Evolutionary conservation across 2,797 vertebrate species (phyloP), one percentile per base, ranked within the genome.

Genomic region (Premnoplex brunnescens): DNA sequence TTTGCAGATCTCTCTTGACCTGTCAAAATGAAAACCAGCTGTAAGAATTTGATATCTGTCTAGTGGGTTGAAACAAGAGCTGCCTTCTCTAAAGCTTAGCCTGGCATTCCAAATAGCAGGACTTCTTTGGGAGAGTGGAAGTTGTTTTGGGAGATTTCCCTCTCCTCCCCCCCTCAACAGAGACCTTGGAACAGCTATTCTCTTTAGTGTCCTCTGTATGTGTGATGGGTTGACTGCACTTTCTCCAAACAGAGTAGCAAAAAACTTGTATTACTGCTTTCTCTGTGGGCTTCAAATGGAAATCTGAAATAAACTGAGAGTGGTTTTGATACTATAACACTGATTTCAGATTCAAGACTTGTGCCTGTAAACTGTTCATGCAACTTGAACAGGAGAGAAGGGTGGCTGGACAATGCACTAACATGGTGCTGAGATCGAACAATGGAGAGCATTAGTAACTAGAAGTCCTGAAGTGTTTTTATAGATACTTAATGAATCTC

Each of bases 1-100:
- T 83, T 83, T 94, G 60, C 72, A 69, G 54, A 30, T 89, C 27
- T 48, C 59, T 81, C 28, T 58, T 87, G 77, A 85, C 56, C 78
- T 92, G 78, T 93, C 71, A 58, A 79, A 92, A 92, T 83, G 43
- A 89, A 92, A 88, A 49, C 67, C 91, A 89, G 54, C 41, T 93
- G 68, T 85, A 87, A 76, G 26, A 71, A 71, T 85, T 83, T 87
- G 32, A 3, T 86, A 46, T 18, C 60, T 92, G 34, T 64, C 64
- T 77, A 46, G 59, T 26, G 15, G 10, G 30, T n/a, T 95, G 86
- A 89, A 94, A 91, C 24, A 28, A 44, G 67, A 91, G 37, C 63
- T 56, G 48, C 39, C 9, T 93, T 73, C 43, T 75, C 16, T 6
- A 7, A 58, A 73, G n/a, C 44, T 82, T 68, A 36, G 52, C 43